Evolutionary conservation across 1,140 invertebrate species (phyloP), one percentile per base, ranked within the genome.

Genomic region (Neodiprion virginianus): DNA sequence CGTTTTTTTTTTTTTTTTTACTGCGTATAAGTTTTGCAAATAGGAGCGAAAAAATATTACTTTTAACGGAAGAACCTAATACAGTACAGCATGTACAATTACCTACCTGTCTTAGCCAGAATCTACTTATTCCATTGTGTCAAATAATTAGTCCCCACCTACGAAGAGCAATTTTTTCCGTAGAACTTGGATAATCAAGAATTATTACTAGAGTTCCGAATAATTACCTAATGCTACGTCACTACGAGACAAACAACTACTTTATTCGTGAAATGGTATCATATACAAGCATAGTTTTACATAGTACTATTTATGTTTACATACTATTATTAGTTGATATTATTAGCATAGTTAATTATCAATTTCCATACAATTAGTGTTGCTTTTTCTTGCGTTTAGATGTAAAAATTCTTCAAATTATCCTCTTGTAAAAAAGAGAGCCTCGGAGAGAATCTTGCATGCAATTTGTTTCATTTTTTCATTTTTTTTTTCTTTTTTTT

Each of bases 231-330:
- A 5, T 40, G 28, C 28, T 40, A 40, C 28, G 28, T 40, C 28
- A 61, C 53, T 83, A 84, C 76, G 79, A 84, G 80, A 79, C 80
- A 84, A 85, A 85, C 76, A 77, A 73, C 82, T 86, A 85, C 80
- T 86, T 85, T 85, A 85, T 84, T 86, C 74, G 81, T 79, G 80
- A 81, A 86, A 85, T 82, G 78, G 71, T 83, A 81, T 81, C 83
- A 86, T 86, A 85, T 84, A 84, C 83, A 86, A 86, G 84, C 83
- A 81, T 82, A 80, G 79, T 80, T 83, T 82, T 83, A 83, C 79
- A 86, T 82, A 82, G 78, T 80, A 81, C 8, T 17, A 61, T 83
- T 80, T 80, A 73, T 83, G 77, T 79, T 83, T 79, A 80, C 78
- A 76, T 78, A 61, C 53, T 61, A 61, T 61, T 61, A 61, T 61